phyloP scores from a whole-genome alignment of 2,888 invertebrate genomes.

The Melangyna quadrimaculata region DNA sequence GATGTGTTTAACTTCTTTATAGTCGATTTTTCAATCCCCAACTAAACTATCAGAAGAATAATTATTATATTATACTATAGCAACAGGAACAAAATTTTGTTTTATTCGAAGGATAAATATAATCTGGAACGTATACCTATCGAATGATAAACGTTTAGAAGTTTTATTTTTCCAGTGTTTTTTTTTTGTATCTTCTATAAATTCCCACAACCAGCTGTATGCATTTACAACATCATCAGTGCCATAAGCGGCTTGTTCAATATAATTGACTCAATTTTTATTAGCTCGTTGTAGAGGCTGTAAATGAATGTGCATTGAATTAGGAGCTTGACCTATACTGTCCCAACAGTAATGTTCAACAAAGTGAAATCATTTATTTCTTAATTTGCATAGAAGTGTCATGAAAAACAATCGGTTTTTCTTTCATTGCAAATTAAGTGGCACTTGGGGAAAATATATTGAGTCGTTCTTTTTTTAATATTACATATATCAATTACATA shows the following conservation, averaged over 20 bases:
- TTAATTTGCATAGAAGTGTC: neutral
- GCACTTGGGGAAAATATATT: neutral
- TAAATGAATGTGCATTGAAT: slow-evolving; percentile 28
- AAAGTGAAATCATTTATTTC: slow-evolving; percentile 16
- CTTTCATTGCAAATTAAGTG: neutral
- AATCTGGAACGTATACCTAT: too few species aligned
- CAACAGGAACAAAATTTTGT: too few species aligned
- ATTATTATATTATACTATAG: too few species aligned
- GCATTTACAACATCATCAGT: neutral
- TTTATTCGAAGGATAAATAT: too few species aligned
- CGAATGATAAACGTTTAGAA: neutral
- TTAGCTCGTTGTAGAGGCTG: slow-evolving; percentile 5
- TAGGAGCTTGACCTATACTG: slow-evolving; percentile 18
- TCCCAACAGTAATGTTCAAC: slow-evolving; percentile 7
- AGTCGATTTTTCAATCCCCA: too few species aligned
- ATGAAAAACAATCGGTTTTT: neutral
- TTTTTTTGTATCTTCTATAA: neutral
- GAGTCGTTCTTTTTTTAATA: neutral
- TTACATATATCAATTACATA: too few species aligned
- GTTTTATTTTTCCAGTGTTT: neutral
- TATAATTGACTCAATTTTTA: slow-evolving; percentile 34
- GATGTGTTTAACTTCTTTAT: too few species aligned
- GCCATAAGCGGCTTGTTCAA: slow-evolving; percentile 8
- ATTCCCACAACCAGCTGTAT: neutral
- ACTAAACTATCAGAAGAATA: too few species aligned